A percentile compares a stretch with the other conserved stretches of the same genome.
Conservation (phyloP, 2,888 invertebrate genomes). For the Argyra leucocephala region DNA sequence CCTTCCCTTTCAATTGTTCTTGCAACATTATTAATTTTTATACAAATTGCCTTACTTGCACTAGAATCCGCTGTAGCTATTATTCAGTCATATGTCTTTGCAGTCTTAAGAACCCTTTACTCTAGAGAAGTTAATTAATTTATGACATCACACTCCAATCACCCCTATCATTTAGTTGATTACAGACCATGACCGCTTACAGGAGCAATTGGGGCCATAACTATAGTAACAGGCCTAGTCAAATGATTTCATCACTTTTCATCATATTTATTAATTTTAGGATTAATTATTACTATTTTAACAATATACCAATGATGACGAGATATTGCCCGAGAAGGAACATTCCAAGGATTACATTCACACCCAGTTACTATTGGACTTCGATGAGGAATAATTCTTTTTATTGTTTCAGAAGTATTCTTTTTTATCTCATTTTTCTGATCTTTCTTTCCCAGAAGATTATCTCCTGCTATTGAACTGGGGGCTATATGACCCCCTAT, state of each 20-base stretch:
- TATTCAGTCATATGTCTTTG: conserved; percentile 53
- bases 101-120: conserved; percentile 55
- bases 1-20: conserved; percentile 28
- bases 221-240: conserved; percentile 48
- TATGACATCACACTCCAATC: conserved; percentile 49
- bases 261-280: conserved; percentile 47
- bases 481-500: conserved; percentile 56
- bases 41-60: conserved; percentile 44
- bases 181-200: conserved; percentile 56
- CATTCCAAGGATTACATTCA: conserved; percentile 57
- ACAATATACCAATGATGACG: conserved; percentile 61
- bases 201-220: conserved; percentile 51
- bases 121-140: conserved; percentile 56
- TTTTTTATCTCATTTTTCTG: conserved; percentile 55
- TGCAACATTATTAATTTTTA: conserved; percentile 33
- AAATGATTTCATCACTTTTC: conserved; percentile 55
- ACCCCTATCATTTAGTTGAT: conserved; percentile 57
- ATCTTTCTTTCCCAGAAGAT: conserved; percentile 39
- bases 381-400: conserved; percentile 62
- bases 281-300: conserved; percentile 41
- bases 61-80: conserved; percentile 49
- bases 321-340: conserved; percentile 58
- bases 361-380: conserved; percentile 49
- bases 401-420: conserved; percentile 61
- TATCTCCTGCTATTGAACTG: conserved; percentile 49